Evolutionary conservation across 2,888 invertebrate species (phyloP).

Genomic region (Standfussiana lucernea): DNA sequence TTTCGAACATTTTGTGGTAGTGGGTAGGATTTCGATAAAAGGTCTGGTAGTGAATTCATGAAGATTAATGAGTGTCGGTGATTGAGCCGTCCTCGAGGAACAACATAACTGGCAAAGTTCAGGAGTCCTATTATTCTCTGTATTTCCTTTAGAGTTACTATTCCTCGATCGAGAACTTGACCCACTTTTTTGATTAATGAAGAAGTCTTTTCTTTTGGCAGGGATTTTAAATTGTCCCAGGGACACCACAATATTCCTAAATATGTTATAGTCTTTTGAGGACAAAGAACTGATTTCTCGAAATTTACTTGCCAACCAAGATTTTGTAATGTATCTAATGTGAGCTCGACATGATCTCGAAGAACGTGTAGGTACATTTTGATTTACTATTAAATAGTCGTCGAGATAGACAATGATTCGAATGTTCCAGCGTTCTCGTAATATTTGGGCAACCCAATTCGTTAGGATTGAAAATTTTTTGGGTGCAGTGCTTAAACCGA

Average conservation of each 20-base stretch:
- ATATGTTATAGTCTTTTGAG: slow-evolving; percentile 43
- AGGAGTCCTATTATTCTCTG: neutral
- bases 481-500: neutral
- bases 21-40: no score
- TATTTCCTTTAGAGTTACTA: neutral
- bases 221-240: slow-evolving; percentile 36
- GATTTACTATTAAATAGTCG: slow-evolving; percentile 22
- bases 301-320: slow-evolving; percentile 27
- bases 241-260: slow-evolving; percentile 54
- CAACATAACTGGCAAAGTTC: neutral
- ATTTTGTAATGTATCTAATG: slow-evolving; percentile 22
- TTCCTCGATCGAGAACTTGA: neutral
- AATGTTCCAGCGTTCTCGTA: slow-evolving; percentile 7
- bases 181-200: neutral
- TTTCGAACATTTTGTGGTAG: neutral
- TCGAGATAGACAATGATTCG: slow-evolving; percentile 16
- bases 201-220: slow-evolving; percentile 36
- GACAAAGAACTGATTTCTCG: slow-evolving; percentile 47
- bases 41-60: no score
- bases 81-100: neutral
- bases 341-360: slow-evolving; percentile 24
- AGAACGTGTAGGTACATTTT: slow-evolving; percentile 15
- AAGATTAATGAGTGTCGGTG: no score
- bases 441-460: neutral
- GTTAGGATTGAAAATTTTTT: neutral